Percentiles rank a stretch among this genome's conserved stretches.
These are phyloP conservation scores for Phortica variegata DNA, from an alignment of 1,140 invertebrate genomes.

Conservation along the genomic window DNA sequence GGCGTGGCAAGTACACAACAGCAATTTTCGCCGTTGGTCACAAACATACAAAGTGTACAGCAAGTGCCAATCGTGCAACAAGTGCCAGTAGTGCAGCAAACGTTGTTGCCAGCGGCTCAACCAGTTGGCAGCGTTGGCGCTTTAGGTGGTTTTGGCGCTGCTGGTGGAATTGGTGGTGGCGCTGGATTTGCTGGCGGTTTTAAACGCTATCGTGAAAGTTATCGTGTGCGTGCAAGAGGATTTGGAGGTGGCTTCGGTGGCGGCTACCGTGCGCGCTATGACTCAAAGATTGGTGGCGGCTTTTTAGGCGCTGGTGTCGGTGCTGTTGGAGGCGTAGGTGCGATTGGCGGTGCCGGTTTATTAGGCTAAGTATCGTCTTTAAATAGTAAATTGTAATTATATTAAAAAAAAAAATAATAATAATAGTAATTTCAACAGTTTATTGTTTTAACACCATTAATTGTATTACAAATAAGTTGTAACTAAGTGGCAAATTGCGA, in stretches of 20 bases:
- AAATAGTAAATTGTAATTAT: neutral
- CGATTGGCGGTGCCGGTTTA: conserved; percentile 18
- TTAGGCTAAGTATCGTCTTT: conserved; percentile 31
- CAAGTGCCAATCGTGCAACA: conserved; percentile 35
- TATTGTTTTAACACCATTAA: neutral
- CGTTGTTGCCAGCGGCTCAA: conserved; percentile 7
- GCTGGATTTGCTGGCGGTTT: conserved; percentile 41
- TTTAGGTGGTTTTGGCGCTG: conserved; percentile 21
- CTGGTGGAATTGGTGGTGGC: conserved; percentile 18
- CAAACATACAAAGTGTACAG: conserved; percentile 31
- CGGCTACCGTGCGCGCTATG: conserved; percentile 35
- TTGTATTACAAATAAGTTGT: no score
- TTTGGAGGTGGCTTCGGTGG: conserved; percentile 39
- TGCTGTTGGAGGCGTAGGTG: conserved; percentile 21
- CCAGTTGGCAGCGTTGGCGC: conserved; percentile 21
- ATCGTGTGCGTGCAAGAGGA: conserved; percentile 33
- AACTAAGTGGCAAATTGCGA: no score
- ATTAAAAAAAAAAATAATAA: conserved; percentile 8
- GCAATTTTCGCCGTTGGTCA: conserved; percentile 23
- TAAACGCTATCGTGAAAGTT: conserved; percentile 40
- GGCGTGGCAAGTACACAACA: conserved; percentile 10
- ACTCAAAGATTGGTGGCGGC: conserved; percentile 27
- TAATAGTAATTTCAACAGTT: neutral
- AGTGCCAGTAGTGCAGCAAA: conserved; percentile 19
- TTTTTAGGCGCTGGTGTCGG: conserved; percentile 11